Conservation (phyloP, 2,888 invertebrate genomes). For the Liopterus haemorrhoidalis region DNA sequence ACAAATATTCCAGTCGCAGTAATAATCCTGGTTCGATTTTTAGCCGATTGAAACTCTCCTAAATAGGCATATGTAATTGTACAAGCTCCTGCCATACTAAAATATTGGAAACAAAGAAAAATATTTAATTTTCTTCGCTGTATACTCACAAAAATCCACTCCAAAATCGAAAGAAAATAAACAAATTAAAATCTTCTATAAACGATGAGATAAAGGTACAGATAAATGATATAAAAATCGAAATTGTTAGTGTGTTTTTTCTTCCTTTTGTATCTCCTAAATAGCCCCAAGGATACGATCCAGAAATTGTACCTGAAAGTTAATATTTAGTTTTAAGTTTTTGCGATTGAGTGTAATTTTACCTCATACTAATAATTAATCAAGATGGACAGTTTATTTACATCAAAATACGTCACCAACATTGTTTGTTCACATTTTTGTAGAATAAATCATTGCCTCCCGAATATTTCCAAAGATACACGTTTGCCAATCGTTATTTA, state of each 20-base stretch:
- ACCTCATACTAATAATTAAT: no score
- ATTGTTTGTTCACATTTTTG: no score
- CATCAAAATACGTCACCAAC: no score
- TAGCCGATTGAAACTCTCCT: conserved; percentile 43
- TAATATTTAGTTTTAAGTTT: conserved; percentile 14
- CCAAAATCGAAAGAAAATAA: conserved; percentile 26
- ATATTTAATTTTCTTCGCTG: no score
- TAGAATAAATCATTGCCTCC: no score
- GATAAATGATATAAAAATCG: conserved; percentile 25
- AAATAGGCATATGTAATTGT: conserved; percentile 46
- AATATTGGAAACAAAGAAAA: conserved; percentile 10
- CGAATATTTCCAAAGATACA: no score
- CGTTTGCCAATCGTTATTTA: no score
- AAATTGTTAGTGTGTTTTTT: conserved; percentile 26
- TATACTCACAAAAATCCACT: conserved; percentile 33
- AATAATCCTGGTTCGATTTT: conserved; percentile 41
- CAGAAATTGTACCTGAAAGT: conserved; percentile 25
- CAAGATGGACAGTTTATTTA: no score
- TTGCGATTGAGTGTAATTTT: no score
- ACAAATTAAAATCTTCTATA: conserved; percentile 29
- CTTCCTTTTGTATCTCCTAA: conserved; percentile 31
- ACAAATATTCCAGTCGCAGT: conserved; percentile 45
- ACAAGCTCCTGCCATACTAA: conserved; percentile 45
- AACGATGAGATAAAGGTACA: conserved; percentile 25
- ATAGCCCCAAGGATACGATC: conserved; percentile 32